A percentile compares a stretch with the other conserved stretches of the same genome.
phyloP scores from a whole-genome alignment of 2,113 vertebrate species.

The Pelobates fuscus region DNA sequence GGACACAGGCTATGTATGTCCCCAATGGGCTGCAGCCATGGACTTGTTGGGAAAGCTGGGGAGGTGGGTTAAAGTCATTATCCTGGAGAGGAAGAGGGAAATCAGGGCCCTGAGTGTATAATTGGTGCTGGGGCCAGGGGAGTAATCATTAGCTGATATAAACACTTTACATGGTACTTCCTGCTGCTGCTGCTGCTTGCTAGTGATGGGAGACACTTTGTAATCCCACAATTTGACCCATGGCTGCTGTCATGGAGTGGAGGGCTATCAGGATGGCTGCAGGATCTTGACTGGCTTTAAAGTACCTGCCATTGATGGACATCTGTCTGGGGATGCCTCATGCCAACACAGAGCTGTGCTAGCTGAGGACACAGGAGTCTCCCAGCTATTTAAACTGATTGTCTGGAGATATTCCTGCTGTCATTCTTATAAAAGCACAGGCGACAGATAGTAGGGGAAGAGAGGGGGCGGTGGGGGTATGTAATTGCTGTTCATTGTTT shows the following conservation, averaged over 20 bases:
- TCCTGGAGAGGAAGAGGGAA: neutral
- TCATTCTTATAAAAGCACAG: neutral
- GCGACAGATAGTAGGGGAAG: neutral
- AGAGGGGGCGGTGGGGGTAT: too few species aligned
- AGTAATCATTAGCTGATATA: slow-evolving; percentile 14
- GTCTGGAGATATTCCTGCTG: slow-evolving; percentile 16
- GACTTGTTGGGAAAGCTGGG: neutral
- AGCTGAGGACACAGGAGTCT: slow-evolving; percentile 2
- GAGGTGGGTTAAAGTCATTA: slow-evolving; percentile 1
- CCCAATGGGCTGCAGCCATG: slow-evolving; percentile 38
- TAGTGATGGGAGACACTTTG: neutral
- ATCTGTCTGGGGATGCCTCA: slow-evolving; percentile 6
- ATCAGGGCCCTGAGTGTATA: slow-evolving; percentile 12
- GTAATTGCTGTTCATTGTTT: too few species aligned
- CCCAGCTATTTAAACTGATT: neutral
- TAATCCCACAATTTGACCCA: neutral
- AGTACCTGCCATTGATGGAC: slow-evolving; percentile 14
- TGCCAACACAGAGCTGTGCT: slow-evolving; percentile 17
- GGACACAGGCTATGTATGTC: slow-evolving; percentile 32
- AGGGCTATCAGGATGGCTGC: slow-evolving; percentile 1
- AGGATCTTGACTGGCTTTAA: neutral
- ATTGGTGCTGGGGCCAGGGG: slow-evolving; percentile 31
- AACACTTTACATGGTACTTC: neutral
- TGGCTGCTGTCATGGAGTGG: neutral
- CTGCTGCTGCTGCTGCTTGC: neutral